These are phyloP conservation scores for Diachasmimorpha longicaudata DNA, from an alignment of 1,140 invertebrate species.

Conservation along the genomic window DNA sequence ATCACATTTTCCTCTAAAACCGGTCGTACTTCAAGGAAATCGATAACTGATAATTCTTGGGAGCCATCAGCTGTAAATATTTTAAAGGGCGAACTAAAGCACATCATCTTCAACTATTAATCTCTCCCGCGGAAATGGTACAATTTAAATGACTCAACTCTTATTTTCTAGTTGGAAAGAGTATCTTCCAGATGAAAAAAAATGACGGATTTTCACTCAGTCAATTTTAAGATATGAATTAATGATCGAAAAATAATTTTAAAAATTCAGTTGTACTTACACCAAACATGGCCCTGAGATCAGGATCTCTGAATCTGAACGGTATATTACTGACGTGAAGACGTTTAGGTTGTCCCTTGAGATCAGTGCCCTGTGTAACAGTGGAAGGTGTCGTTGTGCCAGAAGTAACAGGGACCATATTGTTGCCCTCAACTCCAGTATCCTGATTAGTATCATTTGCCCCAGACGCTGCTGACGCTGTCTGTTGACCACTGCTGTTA, in stretches of 20 bases:
- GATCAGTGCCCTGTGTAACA: slow-evolving; percentile 54
- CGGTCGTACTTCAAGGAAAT: too few species aligned
- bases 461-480: slow-evolving; percentile 41
- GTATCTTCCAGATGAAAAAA: too few species aligned
- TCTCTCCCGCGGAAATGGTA: too few species aligned
- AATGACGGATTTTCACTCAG: too few species aligned
- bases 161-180: too few species aligned
- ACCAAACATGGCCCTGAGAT: slow-evolving; percentile 96
- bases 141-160: too few species aligned
- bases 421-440: slow-evolving; percentile 43
- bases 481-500: slow-evolving; percentile 48
- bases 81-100: too few species aligned
- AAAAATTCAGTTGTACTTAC: slow-evolving; percentile 69
- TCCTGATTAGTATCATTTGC: slow-evolving; percentile 52
- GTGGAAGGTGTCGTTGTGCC: slow-evolving; percentile 61
- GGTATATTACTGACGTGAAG: slow-evolving; percentile 98
- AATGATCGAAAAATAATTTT: not conserved
- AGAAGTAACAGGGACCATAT: slow-evolving; percentile 59
- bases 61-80: too few species aligned
- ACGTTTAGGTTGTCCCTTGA: slow-evolving; percentile 80
- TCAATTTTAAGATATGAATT: not conserved
- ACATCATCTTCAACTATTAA: too few species aligned
- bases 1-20: too few species aligned
- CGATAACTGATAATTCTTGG: too few species aligned
- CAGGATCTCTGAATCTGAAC: slow-evolving; percentile 97